Evolutionary conservation across 2,113 vertebrate genomes (phyloP).

Genomic region (Salminus brasiliensis): DNA sequence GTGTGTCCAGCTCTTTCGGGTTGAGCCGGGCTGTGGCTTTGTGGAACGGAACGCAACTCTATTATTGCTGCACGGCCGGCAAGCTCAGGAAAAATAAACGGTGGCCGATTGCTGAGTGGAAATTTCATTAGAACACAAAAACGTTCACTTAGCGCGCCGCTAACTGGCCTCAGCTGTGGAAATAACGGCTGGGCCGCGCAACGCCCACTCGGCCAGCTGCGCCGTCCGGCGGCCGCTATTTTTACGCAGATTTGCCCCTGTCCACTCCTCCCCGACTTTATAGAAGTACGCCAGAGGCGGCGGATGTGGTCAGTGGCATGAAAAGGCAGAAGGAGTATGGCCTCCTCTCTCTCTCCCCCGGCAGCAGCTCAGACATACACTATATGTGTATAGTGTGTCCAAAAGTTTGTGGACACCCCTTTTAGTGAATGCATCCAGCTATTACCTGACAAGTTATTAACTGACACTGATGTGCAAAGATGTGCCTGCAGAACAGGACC

Average conservation of each 20-base stretch:
- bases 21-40: not conserved
- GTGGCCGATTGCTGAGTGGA: conserved; percentile 39
- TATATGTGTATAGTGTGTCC: too few relatives aligned
- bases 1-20: not conserved
- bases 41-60: conserved; percentile 31
- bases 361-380: not conserved
- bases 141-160: conserved; percentile 36
- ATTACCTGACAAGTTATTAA: too few relatives aligned
- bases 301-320: conserved; percentile 56
- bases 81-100: conserved; percentile 33
- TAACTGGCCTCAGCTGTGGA: conserved; percentile 54
- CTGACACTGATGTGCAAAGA: too few relatives aligned
- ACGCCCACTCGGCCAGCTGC: conserved; percentile 44
- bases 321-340: conserved; percentile 33
- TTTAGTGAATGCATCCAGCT: too few relatives aligned
- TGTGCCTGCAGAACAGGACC: not conserved
- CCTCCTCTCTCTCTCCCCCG: not conserved
- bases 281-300: conserved; percentile 38
- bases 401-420: too few relatives aligned
- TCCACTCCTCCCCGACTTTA: not conserved
- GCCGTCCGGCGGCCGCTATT: conserved; percentile 50
- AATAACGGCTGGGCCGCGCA: conserved; percentile 25
- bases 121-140: conserved; percentile 52
- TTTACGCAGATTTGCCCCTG: conserved; percentile 29
- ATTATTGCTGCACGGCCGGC: conserved; percentile 12